A percentile compares a stretch with the other conserved stretches of the same genome.
phyloP scores from a whole-genome alignment of 2,113 vertebrate genomes.

The Leucosticte australis region DNA sequence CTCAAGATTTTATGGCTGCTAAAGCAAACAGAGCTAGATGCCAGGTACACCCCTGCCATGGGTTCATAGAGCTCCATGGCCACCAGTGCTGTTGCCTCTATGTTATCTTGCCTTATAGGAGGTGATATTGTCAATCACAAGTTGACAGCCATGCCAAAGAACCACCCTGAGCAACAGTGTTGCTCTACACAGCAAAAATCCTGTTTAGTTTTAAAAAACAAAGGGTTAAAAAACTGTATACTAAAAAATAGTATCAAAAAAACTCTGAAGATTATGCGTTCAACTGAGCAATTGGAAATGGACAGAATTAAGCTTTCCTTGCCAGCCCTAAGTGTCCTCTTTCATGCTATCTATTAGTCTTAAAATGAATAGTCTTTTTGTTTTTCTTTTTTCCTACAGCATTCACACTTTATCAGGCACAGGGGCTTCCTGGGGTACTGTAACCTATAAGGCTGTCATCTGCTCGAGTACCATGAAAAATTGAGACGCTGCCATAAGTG shows the following conservation, averaged over 20 bases:
- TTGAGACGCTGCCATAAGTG: neutral
- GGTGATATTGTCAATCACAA: neutral
- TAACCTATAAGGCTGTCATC: neutral
- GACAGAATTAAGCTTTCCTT: neutral
- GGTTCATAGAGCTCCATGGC: neutral
- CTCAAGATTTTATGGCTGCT: neutral
- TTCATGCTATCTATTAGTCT: neutral
- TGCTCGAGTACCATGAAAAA: neutral
- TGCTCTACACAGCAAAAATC: neutral
- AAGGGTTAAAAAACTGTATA: fast-evolving
- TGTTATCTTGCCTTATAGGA: neutral
- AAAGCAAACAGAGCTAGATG: neutral
- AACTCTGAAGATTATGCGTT: neutral
- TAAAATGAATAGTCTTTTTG: neutral
- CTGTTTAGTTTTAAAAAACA: neutral
- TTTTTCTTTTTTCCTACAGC: neutral
- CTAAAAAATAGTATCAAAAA: neutral
- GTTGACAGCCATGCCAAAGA: neutral
- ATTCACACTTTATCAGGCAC: neutral
- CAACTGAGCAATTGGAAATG: neutral
- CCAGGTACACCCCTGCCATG: fast-evolving
- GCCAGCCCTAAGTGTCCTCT: neutral
- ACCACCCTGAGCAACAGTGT: neutral
- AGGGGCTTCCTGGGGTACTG: neutral
- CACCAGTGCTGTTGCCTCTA: neutral